Base-by-base conservation (phyloP, 2,888 invertebrate genomes). In the Charanyca ferruginea region DNA sequence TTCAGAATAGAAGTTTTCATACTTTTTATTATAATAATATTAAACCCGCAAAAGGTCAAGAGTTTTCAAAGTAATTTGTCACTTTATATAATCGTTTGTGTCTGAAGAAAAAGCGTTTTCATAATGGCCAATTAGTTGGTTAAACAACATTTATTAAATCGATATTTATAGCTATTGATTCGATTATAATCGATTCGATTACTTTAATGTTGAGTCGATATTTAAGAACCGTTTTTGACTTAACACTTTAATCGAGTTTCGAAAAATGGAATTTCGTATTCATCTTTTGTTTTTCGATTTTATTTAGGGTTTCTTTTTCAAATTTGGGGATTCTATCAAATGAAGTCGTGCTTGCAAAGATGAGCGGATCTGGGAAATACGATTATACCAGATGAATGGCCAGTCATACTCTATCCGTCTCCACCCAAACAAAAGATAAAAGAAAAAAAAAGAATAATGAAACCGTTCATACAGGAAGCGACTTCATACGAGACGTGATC, bases 401-500 rank as follows among this genome's bases (percentile, higher is more conserved):
- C 79, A 58, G 20, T 57, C 49, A 45, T 54, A 55, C 41, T 38
- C 18, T 51, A 72, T 84, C 80, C 80, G 51, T 80, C 79, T 84
- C 87, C 84, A 85, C 67, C 76, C 72, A 66, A 70, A 42, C 72
- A 67, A 66, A 65, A 65, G 78, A 79, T 84, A 75, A 77, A 77
- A 68, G 22, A n/a, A 79, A 92, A 16, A 73, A 73, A 80, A 92
- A 93, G 92, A 94, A 93, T 94, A 94, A 94, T 94, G 93, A 89
- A 90, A 90, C 88, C 89, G 89, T 90, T 93, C 92, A 94, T 92
- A 89, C 93, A 91, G 93, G 93, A 91, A 92, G 93, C 93, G 90
- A 91, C 92, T 94, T 91, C 93, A 93, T 94, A 92, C 89, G 90
- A 90, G 90, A 95, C 95, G 95, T 95, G 95, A 94, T 93, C 88